Evolutionary conservation across 2,797 vertebrate genomes (phyloP), one percentile per base, ranked within the genome.

Genomic region (Odontamblyopus rebecca): DNA sequence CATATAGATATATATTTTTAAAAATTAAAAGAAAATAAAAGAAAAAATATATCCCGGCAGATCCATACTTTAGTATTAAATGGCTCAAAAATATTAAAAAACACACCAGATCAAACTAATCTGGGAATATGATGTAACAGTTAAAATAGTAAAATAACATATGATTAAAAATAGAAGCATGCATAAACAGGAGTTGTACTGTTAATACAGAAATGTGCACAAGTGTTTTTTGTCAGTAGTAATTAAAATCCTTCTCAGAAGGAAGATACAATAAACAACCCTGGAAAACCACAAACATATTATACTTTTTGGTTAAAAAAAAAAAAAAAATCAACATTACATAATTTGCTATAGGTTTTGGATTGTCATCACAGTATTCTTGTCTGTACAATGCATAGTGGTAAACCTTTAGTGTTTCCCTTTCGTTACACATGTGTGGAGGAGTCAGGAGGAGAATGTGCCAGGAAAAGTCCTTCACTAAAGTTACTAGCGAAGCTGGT

Each of bases 351-450:
- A 69, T 13, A 72, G 54, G 66, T 59, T 70, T 65, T 6, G 18
- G 16, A 76, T 12, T 64, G 57, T 77, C 18, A 73, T 70, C 12
- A 70, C 48, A 69, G 32, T 0, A 62, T 6, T 48, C 18, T 61
- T 6, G 44, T 68, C 15, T 53, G 51, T 5, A 71, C 9, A 5
- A 68, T 7, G 19, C 2, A 54, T 68, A 19, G 44, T 48, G 15
- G 32, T 44, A 26, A 32, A 16, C 2, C 35, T 72, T 44, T 6
- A n/a, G 57, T 72, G 11, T 61, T 65, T 68, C 16, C 0, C 1
- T 27, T 6, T 12, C 56, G 41, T 86, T 86, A 94, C 71, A 91
- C 93, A 7, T 92, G 90, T 18, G 92, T 93, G 65, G 75, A 88
- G n/a, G 90, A 89, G 66, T 83, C 64, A 0, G 89, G 90, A 8